phyloP scores from a whole-genome alignment of 2,113 vertebrate genomes.

The Calonectris borealis region DNA sequence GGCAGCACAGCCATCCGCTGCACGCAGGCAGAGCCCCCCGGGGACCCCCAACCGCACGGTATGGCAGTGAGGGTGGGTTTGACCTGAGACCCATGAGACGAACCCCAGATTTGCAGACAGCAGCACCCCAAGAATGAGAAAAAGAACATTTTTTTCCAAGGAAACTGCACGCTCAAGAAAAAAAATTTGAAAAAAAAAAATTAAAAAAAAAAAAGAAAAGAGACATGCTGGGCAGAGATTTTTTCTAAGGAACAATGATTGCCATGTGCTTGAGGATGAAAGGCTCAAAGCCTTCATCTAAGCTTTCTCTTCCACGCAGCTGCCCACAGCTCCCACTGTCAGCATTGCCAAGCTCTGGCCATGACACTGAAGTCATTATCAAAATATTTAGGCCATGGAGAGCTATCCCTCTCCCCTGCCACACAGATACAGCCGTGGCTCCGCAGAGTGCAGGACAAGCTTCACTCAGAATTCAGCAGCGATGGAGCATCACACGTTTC shows the following conservation, averaged over 20 bases:
- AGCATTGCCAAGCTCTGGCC: background rate
- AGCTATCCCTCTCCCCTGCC: background rate
- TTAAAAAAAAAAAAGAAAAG: background rate
- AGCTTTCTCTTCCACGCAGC: background rate
- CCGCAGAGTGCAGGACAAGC: background rate
- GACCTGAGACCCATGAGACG: rapidly evolving
- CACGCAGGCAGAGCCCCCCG: background rate
- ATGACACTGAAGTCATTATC: slow-evolving; percentile 30
- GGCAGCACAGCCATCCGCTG: background rate
- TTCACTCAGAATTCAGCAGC: background rate
- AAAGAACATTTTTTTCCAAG: background rate
- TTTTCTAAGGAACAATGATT: background rate
- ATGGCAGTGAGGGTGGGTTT: background rate
- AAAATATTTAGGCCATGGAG: slow-evolving; percentile 41
- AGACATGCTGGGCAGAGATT: background rate
- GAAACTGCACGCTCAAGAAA: background rate
- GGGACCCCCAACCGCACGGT: rapidly evolving
- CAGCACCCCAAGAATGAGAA: background rate
- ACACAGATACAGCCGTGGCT: background rate
- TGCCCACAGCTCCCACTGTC: background rate
- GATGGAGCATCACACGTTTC: background rate
- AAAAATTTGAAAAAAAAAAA: background rate
- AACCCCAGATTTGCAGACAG: background rate
- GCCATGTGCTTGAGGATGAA: background rate
- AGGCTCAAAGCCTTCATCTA: background rate